These are phyloP conservation scores for Ascidia mentula DNA, from an alignment of 23 tunicate genomes.

Conservation along the genomic window DNA sequence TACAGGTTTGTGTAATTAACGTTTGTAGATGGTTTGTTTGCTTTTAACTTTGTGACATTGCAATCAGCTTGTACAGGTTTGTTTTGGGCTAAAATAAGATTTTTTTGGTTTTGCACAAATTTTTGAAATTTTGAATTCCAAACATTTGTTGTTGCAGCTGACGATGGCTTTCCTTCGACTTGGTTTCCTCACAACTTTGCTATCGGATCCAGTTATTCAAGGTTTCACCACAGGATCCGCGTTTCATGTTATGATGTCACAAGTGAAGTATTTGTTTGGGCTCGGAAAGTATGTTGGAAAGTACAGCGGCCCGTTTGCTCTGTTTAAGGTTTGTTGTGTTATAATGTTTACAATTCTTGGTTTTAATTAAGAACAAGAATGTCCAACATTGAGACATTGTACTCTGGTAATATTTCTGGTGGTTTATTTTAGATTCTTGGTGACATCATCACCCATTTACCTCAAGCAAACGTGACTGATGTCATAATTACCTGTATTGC, in stretches of 20 bases:
- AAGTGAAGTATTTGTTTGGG: conserved; percentile 89
- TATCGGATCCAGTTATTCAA: conserved; percentile 97
- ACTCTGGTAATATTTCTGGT: background rate
- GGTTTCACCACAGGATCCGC: conserved; percentile 96
- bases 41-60: background rate
- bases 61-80: background rate
- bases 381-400: background rate
- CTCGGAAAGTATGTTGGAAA: conserved; percentile 61
- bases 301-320: conserved; percentile 64
- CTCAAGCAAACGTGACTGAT: conserved; percentile 64
- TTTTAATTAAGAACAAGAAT: background rate
- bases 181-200: conserved; percentile 86
- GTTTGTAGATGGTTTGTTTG: background rate
- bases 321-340: conserved; percentile 47
- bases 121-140: background rate
- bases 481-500: conserved; percentile 56
- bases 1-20: conserved; percentile 40
- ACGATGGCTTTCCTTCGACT: conserved; percentile 75
- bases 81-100: background rate
- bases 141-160: conserved; percentile 48
- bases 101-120: background rate
- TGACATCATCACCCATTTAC: conserved; percentile 57
- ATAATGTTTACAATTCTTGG: background rate
- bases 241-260: conserved; percentile 83
- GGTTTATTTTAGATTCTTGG: conserved; percentile 39